phyloP scores from a whole-genome alignment of 2,888 invertebrate genomes.

The Mylabris sibirica region DNA sequence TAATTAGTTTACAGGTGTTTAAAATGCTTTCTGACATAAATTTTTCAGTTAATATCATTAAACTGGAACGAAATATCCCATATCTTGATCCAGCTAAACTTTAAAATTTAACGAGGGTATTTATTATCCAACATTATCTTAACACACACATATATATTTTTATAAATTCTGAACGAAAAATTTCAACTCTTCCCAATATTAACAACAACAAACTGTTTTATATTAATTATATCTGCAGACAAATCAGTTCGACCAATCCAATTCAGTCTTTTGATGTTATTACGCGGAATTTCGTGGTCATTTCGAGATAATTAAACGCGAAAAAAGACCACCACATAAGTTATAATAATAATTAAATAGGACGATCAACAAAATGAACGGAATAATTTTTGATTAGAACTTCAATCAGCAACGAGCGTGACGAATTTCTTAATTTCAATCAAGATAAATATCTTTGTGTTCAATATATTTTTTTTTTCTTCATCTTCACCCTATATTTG shows the following conservation, averaged over 20 bases:
- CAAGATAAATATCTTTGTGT: not conserved
- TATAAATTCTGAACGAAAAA: slow-evolving; percentile 14
- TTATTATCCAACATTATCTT: slow-evolving; percentile 31
- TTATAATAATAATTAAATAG: not conserved
- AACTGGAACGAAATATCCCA: slow-evolving; percentile 35
- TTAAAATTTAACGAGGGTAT: slow-evolving; percentile 35
- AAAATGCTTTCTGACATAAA: slow-evolving; percentile 38
- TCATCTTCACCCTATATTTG: not conserved
- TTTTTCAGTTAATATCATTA: slow-evolving; percentile 39
- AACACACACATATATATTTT: slow-evolving; percentile 5
- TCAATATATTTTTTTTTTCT: not conserved
- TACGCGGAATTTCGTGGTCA: not conserved
- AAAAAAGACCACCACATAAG: not conserved
- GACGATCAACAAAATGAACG: not conserved
- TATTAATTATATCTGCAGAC: slow-evolving; percentile 17
- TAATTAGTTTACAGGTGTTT: slow-evolving; percentile 45
- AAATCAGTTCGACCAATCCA: slow-evolving; percentile 8
- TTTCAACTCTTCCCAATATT: slow-evolving; percentile 19
- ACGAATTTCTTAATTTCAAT: slow-evolving; percentile 6
- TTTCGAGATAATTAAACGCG: not conserved
- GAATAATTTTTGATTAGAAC: not conserved
- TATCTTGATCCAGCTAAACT: slow-evolving; percentile 38
- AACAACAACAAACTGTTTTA: slow-evolving; percentile 16
- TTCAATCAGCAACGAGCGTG: not conserved
- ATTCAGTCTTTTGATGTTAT: slow-evolving; percentile 2